Evolutionary conservation across 2,113 vertebrate genomes (phyloP), one percentile per base, ranked within the genome.

Genomic region (Origma solitaria): DNA sequence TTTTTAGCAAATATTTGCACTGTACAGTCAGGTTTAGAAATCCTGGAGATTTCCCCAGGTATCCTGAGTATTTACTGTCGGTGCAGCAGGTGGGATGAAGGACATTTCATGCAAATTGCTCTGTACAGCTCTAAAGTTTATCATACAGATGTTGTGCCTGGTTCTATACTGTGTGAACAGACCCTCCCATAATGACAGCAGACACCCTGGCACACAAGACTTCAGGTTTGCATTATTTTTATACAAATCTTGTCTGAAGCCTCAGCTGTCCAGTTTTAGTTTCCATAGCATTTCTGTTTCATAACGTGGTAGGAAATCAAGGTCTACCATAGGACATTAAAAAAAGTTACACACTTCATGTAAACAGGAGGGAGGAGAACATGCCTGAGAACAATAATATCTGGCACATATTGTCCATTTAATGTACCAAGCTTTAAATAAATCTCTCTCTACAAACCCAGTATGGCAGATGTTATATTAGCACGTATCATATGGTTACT

Each of bases 381-480:
- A 75, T 54, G 60, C 10, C 28, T 92, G 70, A 86, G 47, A 95
- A 88, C 61, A 94, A 83, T 54, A 72, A 69, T 49, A 91, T 49
- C 51, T 79, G 57, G 18, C 31, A 91, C 35, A 71, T 92, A 65
- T 7, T 83, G 45, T 22, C 49, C 45, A 65, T 62, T 38, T 62
- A 16, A 54, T 7, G 10, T 47, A 44, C 60, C 24, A 81, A 82
- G 38, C 35, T 92, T 97, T 96, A 96, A 97, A 94, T 93, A 97
- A 97, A 95, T 73, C 61, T 95, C 51, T 13, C 37, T 90, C 88
- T 82, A 90, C 53, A 95, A 95, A 95, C 78, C 20, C 70, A 83
- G 76, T 92, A 77, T 81, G 66, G 79, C 30, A 79, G 97, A 97
- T 96, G 78, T 80, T 97, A 79, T 95, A 91, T 91, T 65, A 90